Evolutionary conservation across 1,140 invertebrate species (phyloP), one percentile per base, ranked within the genome.

Genomic region (Eufriesea mexicana): DNA sequence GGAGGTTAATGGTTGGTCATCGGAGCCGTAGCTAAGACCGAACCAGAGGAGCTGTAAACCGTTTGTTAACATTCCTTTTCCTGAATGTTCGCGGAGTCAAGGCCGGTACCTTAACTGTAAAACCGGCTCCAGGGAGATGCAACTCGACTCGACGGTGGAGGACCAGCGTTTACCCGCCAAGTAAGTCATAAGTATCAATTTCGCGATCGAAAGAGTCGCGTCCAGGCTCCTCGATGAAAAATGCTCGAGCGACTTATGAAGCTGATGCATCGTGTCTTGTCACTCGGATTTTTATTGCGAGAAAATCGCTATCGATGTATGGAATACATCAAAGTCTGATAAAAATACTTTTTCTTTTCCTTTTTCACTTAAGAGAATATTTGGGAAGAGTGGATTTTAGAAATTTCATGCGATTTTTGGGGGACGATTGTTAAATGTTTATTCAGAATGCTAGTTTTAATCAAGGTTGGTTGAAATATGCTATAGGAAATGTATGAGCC

Each of bases 61-160:
- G 62, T 83, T 83, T 78, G 73, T 83, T 74, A 78, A 74, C 81
- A 78, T 83, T 78, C 81, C 81, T 83, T 61, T 78, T 78, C 74
- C 66, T 70, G 62, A 78, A 83, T 83, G 73, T 78, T 78, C 74
- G 62, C 42, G 45, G 54, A 68, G 81, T 83, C 81, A 81, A 81
- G 79, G 79, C 74, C 74, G 64, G 81, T 77, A 62, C 74, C 81
- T 83, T 83, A 83, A 83, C 81, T 83, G 81, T 83, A 83, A 83
- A 83, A 83, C 81, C 81, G 81, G 81, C 54, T 83, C 51, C 72
- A 62, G 47, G 35, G 59, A 81, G 79, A 81, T 81, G 79, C 79
- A 81, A 57, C 79, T 67, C 61, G 79, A 51, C 72, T 81, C 79
- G 79, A 54, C 79, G 61, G 23, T 51, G n/a, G 79, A 55, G 79